A percentile compares a stretch with the other conserved stretches of the same genome.
These are phyloP conservation scores for Caenorhabditis latens DNA, from an alignment of 1,140 invertebrate species.

Conservation along the genomic window DNA sequence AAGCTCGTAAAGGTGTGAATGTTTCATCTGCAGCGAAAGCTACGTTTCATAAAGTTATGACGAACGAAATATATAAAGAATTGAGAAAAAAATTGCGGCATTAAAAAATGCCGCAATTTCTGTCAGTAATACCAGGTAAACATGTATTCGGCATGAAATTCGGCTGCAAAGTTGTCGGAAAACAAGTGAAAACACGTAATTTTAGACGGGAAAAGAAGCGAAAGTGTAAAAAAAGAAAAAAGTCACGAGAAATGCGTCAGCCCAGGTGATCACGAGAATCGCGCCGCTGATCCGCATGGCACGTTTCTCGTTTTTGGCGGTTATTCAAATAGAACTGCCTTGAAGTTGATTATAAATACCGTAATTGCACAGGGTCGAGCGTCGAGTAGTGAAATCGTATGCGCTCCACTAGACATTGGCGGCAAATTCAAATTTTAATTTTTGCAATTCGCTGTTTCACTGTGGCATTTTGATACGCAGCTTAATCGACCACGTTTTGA, in stretches of 20 bases:
- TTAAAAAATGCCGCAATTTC: constrained; percentile 1
- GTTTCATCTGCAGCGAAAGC: constrained; percentile 13
- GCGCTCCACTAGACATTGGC: too few species aligned
- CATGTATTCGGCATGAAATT: constrained; percentile 14
- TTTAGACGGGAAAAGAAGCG: constrained; percentile 7
- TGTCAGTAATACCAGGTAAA: not conserved
- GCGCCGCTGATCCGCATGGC: not conserved
- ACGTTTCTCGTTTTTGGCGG: not conserved
- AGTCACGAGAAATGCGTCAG: constrained; percentile 23
- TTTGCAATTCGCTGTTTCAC: too few species aligned
- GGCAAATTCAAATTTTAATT: too few species aligned
- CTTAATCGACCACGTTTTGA: too few species aligned
- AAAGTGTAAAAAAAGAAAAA: constrained; percentile 44
- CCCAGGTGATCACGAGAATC: not conserved
- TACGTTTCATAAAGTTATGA: not conserved
- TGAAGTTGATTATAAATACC: too few species aligned
- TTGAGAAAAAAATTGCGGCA: not conserved
- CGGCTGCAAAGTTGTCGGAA: not conserved
- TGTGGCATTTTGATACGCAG: too few species aligned
- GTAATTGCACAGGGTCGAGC: too few species aligned
- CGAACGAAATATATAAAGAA: not conserved
- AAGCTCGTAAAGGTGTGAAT: constrained; percentile 70
- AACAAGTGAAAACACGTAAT: constrained; percentile 48
- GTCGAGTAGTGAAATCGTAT: too few species aligned
- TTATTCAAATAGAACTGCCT: not conserved